Evolutionary conservation across 2,797 vertebrate species (phyloP).

Genomic region (Scolopax rusticola): DNA sequence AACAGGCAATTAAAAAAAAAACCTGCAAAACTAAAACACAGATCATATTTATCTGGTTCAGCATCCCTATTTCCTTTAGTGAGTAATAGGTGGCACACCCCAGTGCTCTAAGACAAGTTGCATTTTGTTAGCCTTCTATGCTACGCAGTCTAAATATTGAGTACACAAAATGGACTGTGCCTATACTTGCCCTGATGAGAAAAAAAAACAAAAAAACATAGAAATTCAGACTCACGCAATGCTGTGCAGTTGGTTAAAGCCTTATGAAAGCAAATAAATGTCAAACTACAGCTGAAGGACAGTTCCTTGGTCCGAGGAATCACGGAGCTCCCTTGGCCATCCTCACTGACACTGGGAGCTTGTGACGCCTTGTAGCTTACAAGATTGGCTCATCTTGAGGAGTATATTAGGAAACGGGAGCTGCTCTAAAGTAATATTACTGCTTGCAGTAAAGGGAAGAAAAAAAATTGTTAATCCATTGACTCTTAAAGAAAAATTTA

Average conservation of each 20-base stretch:
- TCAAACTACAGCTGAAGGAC: background rate
- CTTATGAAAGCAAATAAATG: background rate
- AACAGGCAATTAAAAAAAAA: slow-evolving; percentile 69
- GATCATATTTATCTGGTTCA: slow-evolving; percentile 70
- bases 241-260: slow-evolving; percentile 50
- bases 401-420: background rate
- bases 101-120: slow-evolving; percentile 15
- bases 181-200: slow-evolving; percentile 19
- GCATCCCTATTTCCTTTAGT: slow-evolving; percentile 21
- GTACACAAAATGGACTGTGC: slow-evolving; percentile 8
- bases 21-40: slow-evolving; percentile 19
- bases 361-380: background rate
- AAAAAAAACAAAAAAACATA: too few relatives aligned
- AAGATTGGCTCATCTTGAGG: background rate
- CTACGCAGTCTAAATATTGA: background rate
- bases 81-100: background rate
- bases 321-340: background rate
- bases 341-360: background rate
- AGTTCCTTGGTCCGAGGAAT: background rate
- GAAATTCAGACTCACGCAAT: slow-evolving; percentile 14
- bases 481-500: background rate
- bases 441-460: background rate
- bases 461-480: background rate
- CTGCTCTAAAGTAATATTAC: background rate
- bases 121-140: slow-evolving; percentile 19